Evolutionary conservation across 2,888 invertebrate species (phyloP).

Genomic region (Neoscelio sp.): DNA sequence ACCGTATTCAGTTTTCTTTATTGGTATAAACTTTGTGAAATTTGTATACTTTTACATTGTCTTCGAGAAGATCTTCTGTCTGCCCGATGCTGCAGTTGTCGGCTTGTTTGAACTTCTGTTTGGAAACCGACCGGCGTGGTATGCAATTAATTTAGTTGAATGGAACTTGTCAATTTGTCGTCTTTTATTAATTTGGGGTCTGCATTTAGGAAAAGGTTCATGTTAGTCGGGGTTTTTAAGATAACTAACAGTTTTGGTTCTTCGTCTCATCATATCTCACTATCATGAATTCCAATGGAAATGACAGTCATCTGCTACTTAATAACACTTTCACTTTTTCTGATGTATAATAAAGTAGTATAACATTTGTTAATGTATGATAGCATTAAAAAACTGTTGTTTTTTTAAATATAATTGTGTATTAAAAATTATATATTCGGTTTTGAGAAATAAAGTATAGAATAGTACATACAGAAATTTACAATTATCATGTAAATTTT

Average conservation of each 20-base stretch:
- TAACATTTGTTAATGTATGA: no score
- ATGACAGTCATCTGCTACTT: no score
- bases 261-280: no score
- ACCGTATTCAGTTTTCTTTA: no score
- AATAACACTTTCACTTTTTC: no score
- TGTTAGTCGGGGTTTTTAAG: neutral
- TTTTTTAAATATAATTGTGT: neutral
- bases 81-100: conserved; percentile 7
- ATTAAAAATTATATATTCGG: conserved; percentile 3
- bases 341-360: no score
- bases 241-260: neutral
- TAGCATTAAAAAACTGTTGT: conserved; percentile 3
- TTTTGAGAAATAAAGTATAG: neutral
- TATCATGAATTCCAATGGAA: no score
- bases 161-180: conserved; percentile 43
- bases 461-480: neutral
- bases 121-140: conserved; percentile 46
- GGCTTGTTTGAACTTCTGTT: conserved; percentile 48
- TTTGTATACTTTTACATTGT: no score
- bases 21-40: no score
- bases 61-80: no score
- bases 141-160: conserved; percentile 44
- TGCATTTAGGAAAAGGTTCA: neutral
- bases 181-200: conserved; percentile 23
- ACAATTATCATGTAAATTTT: conserved; percentile 24